These are phyloP conservation scores for Eurypyga helias DNA, from an alignment of 2,113 vertebrate species.

Conservation along the genomic window DNA sequence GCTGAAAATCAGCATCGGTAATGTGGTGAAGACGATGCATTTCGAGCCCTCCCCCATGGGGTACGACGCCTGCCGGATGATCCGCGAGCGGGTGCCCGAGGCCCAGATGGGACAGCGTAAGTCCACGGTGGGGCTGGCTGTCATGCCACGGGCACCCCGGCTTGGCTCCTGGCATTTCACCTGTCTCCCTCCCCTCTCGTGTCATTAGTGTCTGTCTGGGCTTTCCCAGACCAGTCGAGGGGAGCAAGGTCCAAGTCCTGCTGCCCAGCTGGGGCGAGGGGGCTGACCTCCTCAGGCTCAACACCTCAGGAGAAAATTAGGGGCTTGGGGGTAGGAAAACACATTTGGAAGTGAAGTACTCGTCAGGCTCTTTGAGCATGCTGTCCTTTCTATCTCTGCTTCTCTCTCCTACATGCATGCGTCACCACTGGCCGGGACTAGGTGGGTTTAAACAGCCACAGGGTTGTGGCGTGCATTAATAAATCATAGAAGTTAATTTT, in stretches of 20 bases:
- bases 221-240: background rate
- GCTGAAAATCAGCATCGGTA: constrained; percentile 96
- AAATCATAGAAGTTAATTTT: background rate
- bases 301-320: background rate
- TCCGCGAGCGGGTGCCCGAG: constrained; percentile 94
- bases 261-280: background rate
- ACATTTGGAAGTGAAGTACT: background rate
- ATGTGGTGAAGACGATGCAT: constrained; percentile 99
- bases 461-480: background rate
- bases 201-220: background rate
- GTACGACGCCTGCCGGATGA: constrained; percentile 95
- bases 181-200: background rate
- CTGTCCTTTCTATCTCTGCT: background rate
- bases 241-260: background rate
- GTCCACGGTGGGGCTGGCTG: constrained; percentile 27
- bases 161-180: background rate
- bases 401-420: background rate
- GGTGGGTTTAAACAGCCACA: background rate
- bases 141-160: rapidly evolving
- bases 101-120: constrained; percentile 93
- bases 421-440: background rate
- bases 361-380: rapidly evolving
- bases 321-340: background rate
- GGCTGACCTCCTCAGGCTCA: background rate
- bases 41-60: constrained; percentile 98